These are phyloP conservation scores for Drosophila arizonae DNA, from an alignment of 1,140 invertebrate genomes.

Conservation along the genomic window DNA sequence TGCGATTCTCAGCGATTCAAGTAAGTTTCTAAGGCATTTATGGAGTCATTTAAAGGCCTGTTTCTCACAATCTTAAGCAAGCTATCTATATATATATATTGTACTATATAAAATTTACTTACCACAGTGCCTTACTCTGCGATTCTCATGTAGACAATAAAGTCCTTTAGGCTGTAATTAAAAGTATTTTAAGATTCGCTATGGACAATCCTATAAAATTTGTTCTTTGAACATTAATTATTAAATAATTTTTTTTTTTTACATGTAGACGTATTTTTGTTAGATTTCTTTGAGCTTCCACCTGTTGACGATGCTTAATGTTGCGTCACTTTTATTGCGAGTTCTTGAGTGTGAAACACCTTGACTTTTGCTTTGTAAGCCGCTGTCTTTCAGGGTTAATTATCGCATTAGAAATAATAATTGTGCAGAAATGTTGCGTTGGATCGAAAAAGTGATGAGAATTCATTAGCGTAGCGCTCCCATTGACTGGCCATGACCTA, in stretches of 20 bases:
- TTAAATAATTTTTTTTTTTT: too few relatives aligned
- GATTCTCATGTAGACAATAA: too few relatives aligned
- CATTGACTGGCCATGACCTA: slow-evolving; percentile 53
- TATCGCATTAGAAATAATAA: slow-evolving; percentile 33
- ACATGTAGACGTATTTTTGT: background rate
- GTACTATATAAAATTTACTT: too few relatives aligned
- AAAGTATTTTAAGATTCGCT: too few relatives aligned
- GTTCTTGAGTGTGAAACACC: slow-evolving; percentile 30
- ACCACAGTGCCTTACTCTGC: too few relatives aligned
- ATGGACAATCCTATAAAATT: too few relatives aligned
- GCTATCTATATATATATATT: too few relatives aligned
- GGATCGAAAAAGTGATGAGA: background rate
- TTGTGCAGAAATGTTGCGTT: slow-evolving; percentile 10
- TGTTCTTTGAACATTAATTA: background rate
- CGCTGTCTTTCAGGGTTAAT: slow-evolving; percentile 27
- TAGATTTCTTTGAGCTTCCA: slow-evolving; percentile 1
- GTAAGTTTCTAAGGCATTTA: background rate
- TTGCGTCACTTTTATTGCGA: slow-evolving; percentile 37
- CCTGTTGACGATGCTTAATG: slow-evolving; percentile 19
- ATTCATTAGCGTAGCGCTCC: background rate
- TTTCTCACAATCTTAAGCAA: too few relatives aligned
- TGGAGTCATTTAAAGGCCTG: too few relatives aligned
- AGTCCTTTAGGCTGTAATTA: too few relatives aligned
- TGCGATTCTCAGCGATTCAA: slow-evolving; percentile 3
- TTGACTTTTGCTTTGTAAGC: slow-evolving; percentile 36